Base-by-base conservation (phyloP, 1,140 invertebrate genomes). In the Episyrphus balteatus region DNA sequence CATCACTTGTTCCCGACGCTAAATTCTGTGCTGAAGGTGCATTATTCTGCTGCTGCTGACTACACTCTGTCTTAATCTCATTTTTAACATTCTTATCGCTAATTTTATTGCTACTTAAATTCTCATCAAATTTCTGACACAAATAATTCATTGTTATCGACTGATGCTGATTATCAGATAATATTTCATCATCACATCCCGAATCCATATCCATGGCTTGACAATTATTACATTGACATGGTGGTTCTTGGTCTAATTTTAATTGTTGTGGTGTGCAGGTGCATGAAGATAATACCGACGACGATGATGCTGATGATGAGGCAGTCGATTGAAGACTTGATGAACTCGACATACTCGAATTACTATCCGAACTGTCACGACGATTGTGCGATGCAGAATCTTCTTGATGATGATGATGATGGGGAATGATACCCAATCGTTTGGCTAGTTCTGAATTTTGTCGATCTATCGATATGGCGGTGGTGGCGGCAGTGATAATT, bases 161-260 rank as follows among this genome's bases (percentile, higher is more conserved):
- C 34, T 41, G 37, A 42, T 64, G 61, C 44, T 59, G 48, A 46
- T 62, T 56, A 42, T 62, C 51, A 32, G 61, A 59, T 26, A 57
- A 59, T 7, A 66, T 49, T 47, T 79, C 79, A 59, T 78, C 78
- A 54, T 78, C 78, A 67, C 77, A 79, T 47, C 77, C 77, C 41
- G 75, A 77, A 59, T 77, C 74, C 47, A 54, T 51, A 39, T 64
- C 60, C 41, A 58, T 50, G 33, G 55, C 26, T 43, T 51, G 49
- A 32, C 51, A 52, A 32, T 57, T 45, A 33, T 46, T 45, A 41
- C 43, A 49, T 14, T 49, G 39, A 30, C 47, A 52, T 9, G 39
- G n/a, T 21, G 39, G 17, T 15, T 17, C 39, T 31, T 42, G 45
- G 12, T 19, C 21, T 26, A 26, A 5, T 26, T 26, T 26, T 26